Base-by-base conservation (phyloP, 1,140 invertebrate species). In the Apis laboriosa region DNA sequence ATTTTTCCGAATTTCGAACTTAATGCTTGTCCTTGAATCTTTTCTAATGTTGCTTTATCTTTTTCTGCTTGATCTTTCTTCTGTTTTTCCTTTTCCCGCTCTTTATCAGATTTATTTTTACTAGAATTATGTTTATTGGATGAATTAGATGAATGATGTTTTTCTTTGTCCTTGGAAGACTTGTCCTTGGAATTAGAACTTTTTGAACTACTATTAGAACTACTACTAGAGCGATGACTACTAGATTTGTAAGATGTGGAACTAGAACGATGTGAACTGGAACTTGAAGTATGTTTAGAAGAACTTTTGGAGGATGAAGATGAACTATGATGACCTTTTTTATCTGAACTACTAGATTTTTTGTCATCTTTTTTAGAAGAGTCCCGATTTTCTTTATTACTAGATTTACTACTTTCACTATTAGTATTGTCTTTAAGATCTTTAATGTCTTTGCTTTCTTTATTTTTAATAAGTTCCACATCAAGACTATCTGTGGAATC, bases 1-100 rank as follows among this genome's bases (percentile, higher is more conserved):
- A 97, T 97, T 93, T 97, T 96, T 49, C 96, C 96, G 28, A 97
- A 91, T 94, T 97, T 97, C 11, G 91, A 91, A 77, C 96, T 95
- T 81, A 96, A 93, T 66, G 95, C 95, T 63, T 96, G 96, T 17
- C 95, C 95, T 90, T 96, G 95, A 11, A 96, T 89, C 92, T 97
- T 97, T 43, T 95, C 95, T 55, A 96, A 90, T 24, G 95, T 95
- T 53, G 96, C 96, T 90, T 96, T 97, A 88, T 96, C 96, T 86
- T 96, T 96, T 76, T 97, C 96, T 2, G 94, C 94, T 86, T 96
- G 95, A 91, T 94, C 95, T 85, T 94, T 95, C 87, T 88, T 92
- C 72, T 90, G 79, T 63, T 94, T 95, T 28, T 94, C 92, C 64
- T 93, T 93, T 28, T 95, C 93, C 84, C 92, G 94, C 73, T 95